Evolutionary conservation across 2,888 invertebrate species (phyloP), one percentile per base, ranked within the genome.

Genomic region (Eledone cirrhosa): DNA sequence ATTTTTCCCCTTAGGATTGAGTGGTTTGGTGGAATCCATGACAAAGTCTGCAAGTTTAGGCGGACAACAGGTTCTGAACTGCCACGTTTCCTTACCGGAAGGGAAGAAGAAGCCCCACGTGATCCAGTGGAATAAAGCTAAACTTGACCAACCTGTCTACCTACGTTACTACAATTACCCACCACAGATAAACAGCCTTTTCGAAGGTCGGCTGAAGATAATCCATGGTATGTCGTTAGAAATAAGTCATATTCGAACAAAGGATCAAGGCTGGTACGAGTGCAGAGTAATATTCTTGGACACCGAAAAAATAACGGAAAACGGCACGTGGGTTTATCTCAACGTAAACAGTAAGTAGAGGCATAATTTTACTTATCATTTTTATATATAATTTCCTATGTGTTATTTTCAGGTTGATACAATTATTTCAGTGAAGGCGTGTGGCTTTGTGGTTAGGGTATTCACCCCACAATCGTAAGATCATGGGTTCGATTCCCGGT

Each of bases 71-170:
- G 95, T 97, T 91, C 96, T 98, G 94, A 97, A 97, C 93, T 98
- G 98, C 93, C 96, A 96, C 93, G 96, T 98, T 92, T 96, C 97
- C 93, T 84, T 81, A 76, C 97, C 97, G 93, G 96, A 97, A 92
- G 95, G 96, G 92, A 95, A 96, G 93, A 95, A 96, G 92, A 96
- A 97, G 93, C 96, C 97, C 92, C 97, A 97, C 93, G 97, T 98
- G 93, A 95, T 98, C 92, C 97, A 97, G 94, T 98, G 98, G 98
- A 96, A 96, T 94, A 98, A 97, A 95, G 96, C 97, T 95, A 97
- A 96, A 91, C 94, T 96, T 93, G 96, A 97, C 93, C 95, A 96
- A 92, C 97, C 97, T 88, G 97, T 98, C 92, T 97, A 97, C 93
- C 97, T 97, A 92, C 97, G 97, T 96, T 98, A 97, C 94, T 97